Evolutionary conservation across 35 echinoderm and acorn worm species (phyloP).

Genomic region (Patiria miniata): DNA sequence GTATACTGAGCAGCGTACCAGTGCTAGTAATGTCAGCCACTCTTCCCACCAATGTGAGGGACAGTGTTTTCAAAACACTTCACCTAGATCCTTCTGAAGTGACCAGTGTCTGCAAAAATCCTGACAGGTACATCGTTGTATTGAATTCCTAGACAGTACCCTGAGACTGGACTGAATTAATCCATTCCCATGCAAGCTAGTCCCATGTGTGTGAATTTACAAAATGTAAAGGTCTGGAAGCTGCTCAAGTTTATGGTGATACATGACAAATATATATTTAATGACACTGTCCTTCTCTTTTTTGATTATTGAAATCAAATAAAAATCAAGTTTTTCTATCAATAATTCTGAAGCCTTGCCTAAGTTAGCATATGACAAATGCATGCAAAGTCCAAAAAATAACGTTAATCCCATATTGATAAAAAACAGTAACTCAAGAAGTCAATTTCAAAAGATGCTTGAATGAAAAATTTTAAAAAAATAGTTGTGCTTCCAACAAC

Average conservation of each 20-base stretch:
- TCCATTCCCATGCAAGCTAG: neutral
- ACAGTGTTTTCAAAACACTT: neutral
- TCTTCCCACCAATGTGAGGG: neutral
- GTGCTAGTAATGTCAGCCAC: neutral
- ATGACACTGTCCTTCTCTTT: neutral
- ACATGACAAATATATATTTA: neutral
- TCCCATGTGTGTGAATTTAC: neutral
- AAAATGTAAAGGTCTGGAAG: neutral
- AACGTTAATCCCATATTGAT: no score
- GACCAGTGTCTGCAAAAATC: neutral
- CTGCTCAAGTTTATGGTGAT: no score
- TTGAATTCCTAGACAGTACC: neutral
- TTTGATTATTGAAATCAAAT: neutral
- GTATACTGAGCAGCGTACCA: neutral
- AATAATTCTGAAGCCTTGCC: no score
- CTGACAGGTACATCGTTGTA: neutral
- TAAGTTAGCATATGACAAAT: no score
- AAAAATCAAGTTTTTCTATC: no score
- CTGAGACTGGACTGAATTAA: neutral
- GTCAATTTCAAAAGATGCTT: no score
- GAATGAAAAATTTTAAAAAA: no score
- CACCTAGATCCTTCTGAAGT: neutral
- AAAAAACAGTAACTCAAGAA: no score
- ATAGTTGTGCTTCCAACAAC: no score
- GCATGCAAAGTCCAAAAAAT: no score